Evolutionary conservation across 2,888 invertebrate genomes (phyloP).

Genomic region (Mesochorus sp.): DNA sequence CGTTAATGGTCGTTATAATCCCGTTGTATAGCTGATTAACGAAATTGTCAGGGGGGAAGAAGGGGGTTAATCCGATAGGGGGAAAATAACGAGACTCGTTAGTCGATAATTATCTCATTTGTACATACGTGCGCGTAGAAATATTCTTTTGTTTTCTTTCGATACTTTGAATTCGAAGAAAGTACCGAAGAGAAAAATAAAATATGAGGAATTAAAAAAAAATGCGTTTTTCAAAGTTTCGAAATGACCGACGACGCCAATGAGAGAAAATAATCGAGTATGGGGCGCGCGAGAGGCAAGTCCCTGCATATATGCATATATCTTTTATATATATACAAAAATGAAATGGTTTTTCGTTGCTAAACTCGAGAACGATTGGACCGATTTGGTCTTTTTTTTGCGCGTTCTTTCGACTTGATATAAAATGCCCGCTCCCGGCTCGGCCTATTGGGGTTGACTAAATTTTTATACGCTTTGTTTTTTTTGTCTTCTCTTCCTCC

Average conservation of each 20-base stretch:
- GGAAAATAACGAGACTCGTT: slow-evolving; percentile 16
- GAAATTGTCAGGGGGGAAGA: background rate
- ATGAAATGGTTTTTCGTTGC: too few relatives aligned
- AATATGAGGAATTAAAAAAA: background rate
- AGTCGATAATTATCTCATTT: slow-evolving; percentile 40
- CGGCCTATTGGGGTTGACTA: slow-evolving; percentile 48
- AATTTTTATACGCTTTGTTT: slow-evolving; percentile 6
- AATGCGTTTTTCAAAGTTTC: slow-evolving; percentile 16
- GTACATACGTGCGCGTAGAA: background rate
- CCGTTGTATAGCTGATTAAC: slow-evolving; percentile 11
- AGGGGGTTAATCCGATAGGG: background rate
- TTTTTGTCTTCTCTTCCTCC: slow-evolving; percentile 10
- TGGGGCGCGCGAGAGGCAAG: slow-evolving; percentile 54
- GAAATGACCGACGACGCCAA: slow-evolving; percentile 59
- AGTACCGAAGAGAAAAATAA: background rate
- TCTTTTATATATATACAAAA: background rate
- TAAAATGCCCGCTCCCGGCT: background rate
- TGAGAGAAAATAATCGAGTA: slow-evolving; percentile 65
- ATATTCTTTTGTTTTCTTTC: too few relatives aligned
- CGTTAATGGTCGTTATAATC: slow-evolving; percentile 22
- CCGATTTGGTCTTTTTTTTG: too few relatives aligned
- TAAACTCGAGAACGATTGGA: too few relatives aligned
- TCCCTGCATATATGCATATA: background rate
- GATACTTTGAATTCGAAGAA: background rate
- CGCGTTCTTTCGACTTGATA: slow-evolving; percentile 26